Base-by-base conservation (phyloP, 2,888 invertebrate genomes). In the Netelia fuscicornis region DNA sequence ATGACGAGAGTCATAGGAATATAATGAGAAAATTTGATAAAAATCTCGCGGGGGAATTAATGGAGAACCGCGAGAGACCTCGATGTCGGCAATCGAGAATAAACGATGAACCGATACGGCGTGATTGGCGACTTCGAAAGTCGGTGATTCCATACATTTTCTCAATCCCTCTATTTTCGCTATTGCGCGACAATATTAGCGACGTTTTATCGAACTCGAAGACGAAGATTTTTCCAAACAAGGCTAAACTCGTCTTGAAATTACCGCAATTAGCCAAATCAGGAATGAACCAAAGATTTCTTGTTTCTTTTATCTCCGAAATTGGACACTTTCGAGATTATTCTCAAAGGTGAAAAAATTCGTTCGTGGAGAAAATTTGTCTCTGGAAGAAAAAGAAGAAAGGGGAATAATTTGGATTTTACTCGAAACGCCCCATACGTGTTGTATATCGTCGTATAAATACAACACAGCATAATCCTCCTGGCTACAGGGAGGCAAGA, bases 1-100 rank as follows among this genome's bases (percentile, higher is more conserved):
- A 23, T 42, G 65, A 13, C 30, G 30, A 3, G 17, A 3, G 23
- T n/a, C 58, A 54, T 13, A 44, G 52, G 72, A 78, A 48, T 58
- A 52, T 80, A 83, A 79, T 70, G 64, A 71, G 48, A 65, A 71
- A 78, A 78, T 76, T 62, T 65, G 25, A 76, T 64, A 30, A 70
- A 79, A 79, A 79, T 62, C 23, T 20, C 58, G 58, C 17, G 17
- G n/a, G 8, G 54, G n/a, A 20, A 23, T 75, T 30, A 67, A 74
- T 60, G 65, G 58, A 8, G 11, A 13, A 25, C 9, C 6, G 44
- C 8, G 23, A 48, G 44, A 2, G 11, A 42, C 70, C 1, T 20
- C 37, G 54, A 56, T 48, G 13, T 42, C 30, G 30, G 65, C 71
- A 72, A 84, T 80, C 80, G n/a, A 52, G 48, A 60, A 48, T 76